These are phyloP conservation scores for Cyclura pinguis DNA, from an alignment of 2,797 vertebrate species.

Conservation along the genomic window DNA sequence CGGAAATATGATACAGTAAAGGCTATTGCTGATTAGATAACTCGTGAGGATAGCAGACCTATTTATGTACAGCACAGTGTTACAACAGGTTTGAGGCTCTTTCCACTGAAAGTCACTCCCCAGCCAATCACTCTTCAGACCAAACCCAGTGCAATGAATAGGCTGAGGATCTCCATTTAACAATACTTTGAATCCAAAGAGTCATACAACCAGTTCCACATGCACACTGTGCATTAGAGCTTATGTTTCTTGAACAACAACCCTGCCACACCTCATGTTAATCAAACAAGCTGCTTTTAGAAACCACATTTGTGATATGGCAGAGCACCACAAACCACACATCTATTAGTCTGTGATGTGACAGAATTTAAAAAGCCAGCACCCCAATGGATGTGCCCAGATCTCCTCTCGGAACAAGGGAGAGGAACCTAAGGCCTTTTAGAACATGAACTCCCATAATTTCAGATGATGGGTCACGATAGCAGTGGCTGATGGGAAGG, in stretches of 20 bases:
- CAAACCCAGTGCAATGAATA: too few relatives aligned
- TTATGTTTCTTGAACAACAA: not conserved
- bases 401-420: too few relatives aligned
- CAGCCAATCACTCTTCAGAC: not conserved
- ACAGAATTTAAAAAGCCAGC: too few relatives aligned
- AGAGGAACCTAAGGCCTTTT: too few relatives aligned
- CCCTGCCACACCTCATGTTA: not conserved
- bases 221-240: not conserved
- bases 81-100: not conserved
- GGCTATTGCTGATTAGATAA: not conserved
- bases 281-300: not conserved
- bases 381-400: not conserved
- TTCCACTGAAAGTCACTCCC: too few relatives aligned
- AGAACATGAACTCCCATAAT: too few relatives aligned
- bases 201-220: not conserved
- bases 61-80: not conserved
- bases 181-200: not conserved
- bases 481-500: not conserved
- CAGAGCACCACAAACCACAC: too few relatives aligned
- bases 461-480: too few relatives aligned
- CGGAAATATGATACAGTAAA: constrained; percentile 18
- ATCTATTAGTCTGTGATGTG: too few relatives aligned
- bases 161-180: not conserved
- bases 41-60: not conserved
- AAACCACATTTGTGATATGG: too few relatives aligned